phyloP scores from a whole-genome alignment of 2,888 invertebrate genomes.

The Salticus scenicus region DNA sequence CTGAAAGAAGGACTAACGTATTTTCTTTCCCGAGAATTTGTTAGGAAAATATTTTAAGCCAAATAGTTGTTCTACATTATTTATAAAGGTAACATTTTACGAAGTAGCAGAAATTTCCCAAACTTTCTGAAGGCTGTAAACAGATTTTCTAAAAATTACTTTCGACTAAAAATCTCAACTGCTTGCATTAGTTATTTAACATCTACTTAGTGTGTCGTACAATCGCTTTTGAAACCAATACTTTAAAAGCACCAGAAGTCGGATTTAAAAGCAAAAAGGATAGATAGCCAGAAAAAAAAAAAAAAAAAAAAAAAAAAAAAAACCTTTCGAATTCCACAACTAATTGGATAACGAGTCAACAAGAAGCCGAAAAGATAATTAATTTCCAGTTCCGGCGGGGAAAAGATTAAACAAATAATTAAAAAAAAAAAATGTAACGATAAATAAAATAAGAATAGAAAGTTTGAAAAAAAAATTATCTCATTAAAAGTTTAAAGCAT shows the following conservation, averaged over 20 bases:
- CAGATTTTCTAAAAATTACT: too few species aligned
- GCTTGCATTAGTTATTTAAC: background rate
- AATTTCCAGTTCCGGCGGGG: conserved; percentile 53
- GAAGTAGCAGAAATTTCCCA: too few species aligned
- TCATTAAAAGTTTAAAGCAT: conserved; percentile 64
- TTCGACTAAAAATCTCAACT: background rate
- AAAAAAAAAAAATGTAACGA: conserved; percentile 20
- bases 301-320: conserved; percentile 11
- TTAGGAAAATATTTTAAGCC: too few species aligned
- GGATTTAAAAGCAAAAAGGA: conserved; percentile 31
- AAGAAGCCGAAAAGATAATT: conserved; percentile 65
- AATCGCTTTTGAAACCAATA: background rate
- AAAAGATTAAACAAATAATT: conserved; percentile 20
- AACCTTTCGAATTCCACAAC: conserved; percentile 36
- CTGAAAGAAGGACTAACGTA: too few species aligned
- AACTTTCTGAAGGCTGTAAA: too few species aligned
- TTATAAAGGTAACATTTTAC: too few species aligned
- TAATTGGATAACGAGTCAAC: conserved; percentile 67
- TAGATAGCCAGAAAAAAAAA: conserved; percentile 7
- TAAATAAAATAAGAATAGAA: conserved; percentile 19
- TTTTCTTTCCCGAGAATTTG: too few species aligned
- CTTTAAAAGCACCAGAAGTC: conserved; percentile 16
- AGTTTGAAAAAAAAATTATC: conserved; percentile 35
- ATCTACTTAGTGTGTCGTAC: background rate
- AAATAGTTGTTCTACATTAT: too few species aligned